Percentiles rank a stretch among this genome's conserved stretches.
Evolutionary conservation across 2,888 invertebrate species (phyloP).

Genomic region (Choristoneura rosaceana): DNA sequence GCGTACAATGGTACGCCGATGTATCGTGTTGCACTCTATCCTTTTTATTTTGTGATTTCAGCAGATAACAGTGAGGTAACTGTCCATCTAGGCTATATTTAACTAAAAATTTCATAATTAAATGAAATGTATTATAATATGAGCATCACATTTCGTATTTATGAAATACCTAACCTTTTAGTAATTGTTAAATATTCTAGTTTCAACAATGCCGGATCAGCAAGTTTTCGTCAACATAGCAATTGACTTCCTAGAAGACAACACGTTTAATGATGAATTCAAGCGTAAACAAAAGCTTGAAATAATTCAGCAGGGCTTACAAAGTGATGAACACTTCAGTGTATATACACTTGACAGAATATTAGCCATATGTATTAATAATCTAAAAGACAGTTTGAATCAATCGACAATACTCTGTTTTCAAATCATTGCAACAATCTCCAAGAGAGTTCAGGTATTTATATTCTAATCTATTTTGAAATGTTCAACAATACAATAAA

Average conservation of each 20-base stretch:
- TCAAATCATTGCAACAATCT: conserved; percentile 56
- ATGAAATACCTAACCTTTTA: conserved; percentile 4
- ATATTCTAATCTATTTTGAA: not conserved
- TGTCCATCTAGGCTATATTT: not conserved
- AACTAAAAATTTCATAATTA: not conserved
- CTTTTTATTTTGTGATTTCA: conserved; percentile 8
- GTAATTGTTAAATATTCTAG: conserved; percentile 21
- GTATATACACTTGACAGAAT: conserved; percentile 54
- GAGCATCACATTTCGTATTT: not conserved
- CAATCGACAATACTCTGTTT: conserved; percentile 54
- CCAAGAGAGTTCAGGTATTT: conserved; percentile 64
- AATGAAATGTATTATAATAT: not conserved
- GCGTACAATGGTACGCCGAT: conserved; percentile 30
- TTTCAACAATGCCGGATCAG: conserved; percentile 64
- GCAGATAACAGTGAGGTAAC: conserved; percentile 8
- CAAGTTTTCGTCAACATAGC: conserved; percentile 48
- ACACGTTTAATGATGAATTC: conserved; percentile 48
- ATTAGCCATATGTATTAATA: conserved; percentile 59
- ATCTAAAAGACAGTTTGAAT: conserved; percentile 60
- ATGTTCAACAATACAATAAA: no score
- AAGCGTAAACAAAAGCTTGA: conserved; percentile 53
- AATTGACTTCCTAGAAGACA: conserved; percentile 58
- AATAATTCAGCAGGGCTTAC: conserved; percentile 53
- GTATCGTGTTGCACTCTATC: conserved; percentile 22
- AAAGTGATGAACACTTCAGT: conserved; percentile 49